phyloP scores from a whole-genome alignment of 2,113 vertebrate genomes.

The Oryctolagus cuniculus region mOryCun1.1 NC_091452.1:10814001-10814500 shows the following conservation, averaged over 20 bases:
- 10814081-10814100: too few relatives aligned
- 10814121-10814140: too few relatives aligned
- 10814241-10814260: neutral
- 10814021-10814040: neutral
- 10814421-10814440: rapidly evolving
- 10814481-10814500: neutral
- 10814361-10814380: neutral
- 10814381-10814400: neutral
- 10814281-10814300: rapidly evolving
- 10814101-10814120: too few relatives aligned
- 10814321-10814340: neutral
- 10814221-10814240: neutral
- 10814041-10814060: neutral
- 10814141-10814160: neutral
- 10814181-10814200: too few relatives aligned
- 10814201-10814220: neutral
- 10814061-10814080: neutral
- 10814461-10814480: neutral
- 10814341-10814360: neutral
- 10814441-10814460: neutral
- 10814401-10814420: neutral
- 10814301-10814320: neutral
- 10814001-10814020: neutral
- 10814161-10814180: neutral
- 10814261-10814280: neutral